Conservation (phyloP, 2,888 invertebrate genomes). For the Seira ritae region DNA sequence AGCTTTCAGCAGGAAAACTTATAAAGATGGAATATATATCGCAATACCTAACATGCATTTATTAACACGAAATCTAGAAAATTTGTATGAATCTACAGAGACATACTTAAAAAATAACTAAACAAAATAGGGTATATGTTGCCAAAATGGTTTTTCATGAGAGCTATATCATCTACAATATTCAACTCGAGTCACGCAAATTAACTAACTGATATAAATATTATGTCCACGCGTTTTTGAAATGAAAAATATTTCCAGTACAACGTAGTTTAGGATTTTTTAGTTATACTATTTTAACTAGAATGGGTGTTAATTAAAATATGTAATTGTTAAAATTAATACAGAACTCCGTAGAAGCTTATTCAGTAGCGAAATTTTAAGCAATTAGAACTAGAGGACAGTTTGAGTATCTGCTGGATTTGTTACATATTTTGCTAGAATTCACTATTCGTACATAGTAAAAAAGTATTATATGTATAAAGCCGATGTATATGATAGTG, state of each 20-base stretch:
- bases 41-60: constrained; percentile 1
- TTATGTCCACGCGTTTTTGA: constrained; percentile 20
- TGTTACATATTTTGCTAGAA: neutral
- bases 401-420: neutral
- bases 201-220: neutral
- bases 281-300: constrained; percentile 1
- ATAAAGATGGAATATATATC: neutral
- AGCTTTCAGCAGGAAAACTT: neutral
- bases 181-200: constrained; percentile 1
- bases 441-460: neutral
- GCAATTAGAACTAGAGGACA: neutral
- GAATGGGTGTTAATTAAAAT: neutral
- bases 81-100: neutral
- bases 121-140: constrained; percentile 33
- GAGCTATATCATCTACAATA: constrained; percentile 42
- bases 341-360: too few species aligned
- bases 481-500: too few species aligned
- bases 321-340: neutral
- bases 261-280: constrained; percentile 11
- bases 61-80: neutral
- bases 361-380: too few species aligned
- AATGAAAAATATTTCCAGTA: constrained; percentile 15
- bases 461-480: too few species aligned
- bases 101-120: neutral
- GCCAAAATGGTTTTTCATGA: constrained; percentile 37